Evolutionary conservation across 2,113 vertebrate genomes (phyloP), one percentile per base, ranked within the genome.

Genomic region (Pelvicachromis taeniatus): DNA sequence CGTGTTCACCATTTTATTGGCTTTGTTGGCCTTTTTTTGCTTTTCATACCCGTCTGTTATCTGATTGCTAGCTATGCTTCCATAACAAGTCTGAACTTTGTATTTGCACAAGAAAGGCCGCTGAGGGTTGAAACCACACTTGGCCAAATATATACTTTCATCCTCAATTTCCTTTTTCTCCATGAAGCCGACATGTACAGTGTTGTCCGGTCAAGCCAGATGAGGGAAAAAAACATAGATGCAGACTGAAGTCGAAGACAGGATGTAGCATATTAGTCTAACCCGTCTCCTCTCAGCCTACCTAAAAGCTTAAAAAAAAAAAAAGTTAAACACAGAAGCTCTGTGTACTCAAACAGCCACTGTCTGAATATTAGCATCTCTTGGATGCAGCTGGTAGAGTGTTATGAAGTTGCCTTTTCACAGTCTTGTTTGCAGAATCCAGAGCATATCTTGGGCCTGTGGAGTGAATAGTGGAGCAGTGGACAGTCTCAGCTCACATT

Each of bases 381-480:
- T 96, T 96, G 95, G 95, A 96, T 96, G 96, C 97, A 97, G 96
- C 96, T 96, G 96, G 89, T 94, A 92, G n/a, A 93, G 96, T 95
- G 33, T 81, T 77, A 80, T 79, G 45, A 63, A 84, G 73, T 1
- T 52, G 6, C 26, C 70, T 75, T 89, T 70, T 93, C 91, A 95
- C 92, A 94, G 96, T 96, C 95, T 96, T 92, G 90, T 89, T 96
- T 97, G 96, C 95, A 95, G 96, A 96, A 97, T 96, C 93, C 95
- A 95, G 95, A 95, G 93, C 94, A 96, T 91, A 61, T 80, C 56
- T 0, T 9, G 54, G 53, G 29, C 85, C 87, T 83, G 80, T 81
- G 80, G 92, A 85, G 89, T 97, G 96, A 97, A 96, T 96, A 92
- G 95, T 95, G 63, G 78, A 90, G 91, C 90, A 88, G 92, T 94